These are phyloP conservation scores for Teleiodes luculella DNA, from an alignment of 2,888 invertebrate species.

Conservation along the genomic window DNA sequence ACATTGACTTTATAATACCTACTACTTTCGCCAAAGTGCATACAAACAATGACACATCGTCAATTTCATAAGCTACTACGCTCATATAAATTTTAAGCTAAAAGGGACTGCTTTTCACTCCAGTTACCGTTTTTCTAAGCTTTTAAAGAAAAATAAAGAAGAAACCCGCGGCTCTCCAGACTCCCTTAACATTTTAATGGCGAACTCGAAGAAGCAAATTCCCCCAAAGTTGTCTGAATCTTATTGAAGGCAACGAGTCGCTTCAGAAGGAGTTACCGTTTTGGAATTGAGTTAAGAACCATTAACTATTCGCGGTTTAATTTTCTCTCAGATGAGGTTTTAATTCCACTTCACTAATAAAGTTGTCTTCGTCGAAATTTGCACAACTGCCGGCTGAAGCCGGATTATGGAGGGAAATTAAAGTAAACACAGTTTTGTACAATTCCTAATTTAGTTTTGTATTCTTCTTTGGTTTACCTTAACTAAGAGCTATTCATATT, in stretches of 20 bases:
- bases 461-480: neutral
- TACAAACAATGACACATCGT: too few relatives aligned
- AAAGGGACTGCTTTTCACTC: too few relatives aligned
- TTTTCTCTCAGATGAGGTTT: constrained; percentile 65
- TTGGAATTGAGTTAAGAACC: constrained; percentile 68
- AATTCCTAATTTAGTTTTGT: neutral
- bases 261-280: constrained; percentile 64
- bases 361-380: constrained; percentile 41
- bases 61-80: too few relatives aligned
- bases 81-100: too few relatives aligned
- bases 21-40: too few relatives aligned
- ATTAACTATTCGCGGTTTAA: constrained; percentile 71
- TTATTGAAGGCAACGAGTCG: constrained; percentile 62
- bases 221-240: constrained; percentile 59
- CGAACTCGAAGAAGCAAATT: constrained; percentile 52
- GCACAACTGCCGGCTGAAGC: constrained; percentile 40
- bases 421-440: neutral
- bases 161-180: neutral
- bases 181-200: neutral
- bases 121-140: too few relatives aligned
- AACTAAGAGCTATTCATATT: too few relatives aligned
- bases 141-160: neutral
- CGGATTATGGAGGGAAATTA: constrained; percentile 19
- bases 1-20: too few relatives aligned
- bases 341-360: constrained; percentile 52